Evolutionary conservation across 2,888 invertebrate genomes (phyloP), one percentile per base, ranked within the genome.

Genomic region (Papilio elwesi): DNA sequence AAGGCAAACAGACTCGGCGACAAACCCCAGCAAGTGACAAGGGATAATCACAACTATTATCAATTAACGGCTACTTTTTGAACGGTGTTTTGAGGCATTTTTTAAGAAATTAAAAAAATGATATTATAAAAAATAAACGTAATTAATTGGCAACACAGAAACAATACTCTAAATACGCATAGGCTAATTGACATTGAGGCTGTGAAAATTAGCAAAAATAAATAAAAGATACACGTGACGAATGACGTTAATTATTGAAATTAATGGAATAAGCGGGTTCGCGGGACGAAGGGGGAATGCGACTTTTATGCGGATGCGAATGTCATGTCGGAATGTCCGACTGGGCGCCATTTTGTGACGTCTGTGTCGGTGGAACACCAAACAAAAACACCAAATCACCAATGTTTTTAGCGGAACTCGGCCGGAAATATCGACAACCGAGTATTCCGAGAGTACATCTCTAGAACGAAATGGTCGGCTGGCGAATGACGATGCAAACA

Each of bases 101-200:
- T 89, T 91, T 90, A 90, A 83, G 87, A 88, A 88, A 88, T 83
- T 81, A 79, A 82, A 82, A 78, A 81, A 83, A 84, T 85, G 82
- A 80, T 82, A 83, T 81, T 82, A 84, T 82, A 82, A 84, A 86
- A 83, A 83, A 84, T 84, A 86, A 87, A 87, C 81, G 82, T 89
- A 90, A 90, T 89, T 90, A 91, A 92, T 93, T 92, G 93, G 92
- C 92, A 90, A 90, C 89, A 87, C 93, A 91, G 90, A 91, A 91
- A 91, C 92, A 93, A 91, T 93, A 93, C 92, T 91, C 87, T 92
- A 87, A 88, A 90, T 92, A 92, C 87, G 91, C 91, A 93, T 94
- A 94, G 94, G 94, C 94, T 94, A 94, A 93, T 93, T 92, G 88
- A 92, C 90, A 91, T 90, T 90, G 91, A 89, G 94, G 94, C 94